phyloP scores from a whole-genome alignment of 1,140 invertebrate species.

The Ericerus pela region DNA sequence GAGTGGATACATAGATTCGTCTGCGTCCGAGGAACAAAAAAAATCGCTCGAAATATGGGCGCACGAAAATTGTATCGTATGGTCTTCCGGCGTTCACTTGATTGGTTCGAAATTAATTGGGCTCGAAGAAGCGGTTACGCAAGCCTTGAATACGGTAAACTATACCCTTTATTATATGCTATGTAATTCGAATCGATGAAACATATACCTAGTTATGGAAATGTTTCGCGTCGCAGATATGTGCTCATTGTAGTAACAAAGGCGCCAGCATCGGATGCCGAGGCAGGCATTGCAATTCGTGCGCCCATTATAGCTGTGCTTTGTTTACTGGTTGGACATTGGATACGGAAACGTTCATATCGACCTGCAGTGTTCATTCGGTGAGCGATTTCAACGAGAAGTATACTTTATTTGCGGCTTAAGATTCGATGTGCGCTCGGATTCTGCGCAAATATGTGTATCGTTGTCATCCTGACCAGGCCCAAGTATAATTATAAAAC shows the following conservation, averaged over 20 bases:
- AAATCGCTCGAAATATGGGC: conserved; percentile 61
- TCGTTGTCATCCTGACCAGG: too few species aligned
- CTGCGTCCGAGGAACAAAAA: background rate
- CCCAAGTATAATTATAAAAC: too few species aligned
- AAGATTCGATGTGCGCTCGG: too few species aligned
- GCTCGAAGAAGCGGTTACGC: conserved; percentile 56
- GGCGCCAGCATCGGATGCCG: conserved; percentile 25
- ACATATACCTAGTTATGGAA: too few species aligned
- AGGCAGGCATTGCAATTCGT: conserved; percentile 19
- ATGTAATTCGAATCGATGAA: too few species aligned
- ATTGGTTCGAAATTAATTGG: conserved; percentile 62
- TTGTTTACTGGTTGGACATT: conserved; percentile 21
- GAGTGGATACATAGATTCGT: background rate
- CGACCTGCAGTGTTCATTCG: conserved; percentile 20
- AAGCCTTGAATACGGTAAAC: conserved; percentile 21
- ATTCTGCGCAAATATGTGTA: too few species aligned
- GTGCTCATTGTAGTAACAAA: conserved; percentile 21
- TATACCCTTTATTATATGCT: too few species aligned
- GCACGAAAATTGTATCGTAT: conserved; percentile 82
- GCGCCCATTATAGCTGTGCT: conserved; percentile 25
- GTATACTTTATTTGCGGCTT: too few species aligned
- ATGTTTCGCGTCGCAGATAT: conserved; percentile 23
- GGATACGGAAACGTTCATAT: conserved; percentile 23
- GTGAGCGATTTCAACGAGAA: too few species aligned
- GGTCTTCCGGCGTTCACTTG: conserved; percentile 71